Evolutionary conservation across 2,797 vertebrate species (phyloP).

Genomic region (Mallotus villosus): DNA sequence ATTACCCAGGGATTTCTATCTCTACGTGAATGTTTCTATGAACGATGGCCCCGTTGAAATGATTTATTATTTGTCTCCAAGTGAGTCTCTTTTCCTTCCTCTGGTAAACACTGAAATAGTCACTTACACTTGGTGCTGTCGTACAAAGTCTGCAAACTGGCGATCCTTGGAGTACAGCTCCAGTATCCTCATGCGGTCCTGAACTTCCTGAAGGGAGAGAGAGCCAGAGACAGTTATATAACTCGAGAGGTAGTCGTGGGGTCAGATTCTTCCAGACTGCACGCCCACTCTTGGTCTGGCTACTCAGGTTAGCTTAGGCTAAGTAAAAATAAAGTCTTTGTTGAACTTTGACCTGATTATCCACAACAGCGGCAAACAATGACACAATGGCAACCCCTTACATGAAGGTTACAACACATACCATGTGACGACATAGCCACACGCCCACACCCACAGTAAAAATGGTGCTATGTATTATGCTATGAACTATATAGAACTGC

Average conservation of each 20-base stretch:
- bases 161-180: conserved; percentile 84
- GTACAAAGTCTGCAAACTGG: conserved; percentile 86
- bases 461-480: too few relatives aligned
- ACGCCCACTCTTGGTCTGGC: background rate
- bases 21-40: too few relatives aligned
- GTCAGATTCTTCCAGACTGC: background rate
- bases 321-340: conserved; percentile 3
- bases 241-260: background rate
- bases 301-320: background rate
- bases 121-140: conserved; percentile 90
- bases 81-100: background rate
- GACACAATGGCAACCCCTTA: background rate
- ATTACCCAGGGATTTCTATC: too few relatives aligned
- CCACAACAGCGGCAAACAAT: background rate
- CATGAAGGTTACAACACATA: background rate
- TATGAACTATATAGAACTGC: too few relatives aligned
- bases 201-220: conserved; percentile 80
- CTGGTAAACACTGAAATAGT: background rate
- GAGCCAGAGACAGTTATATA: background rate
- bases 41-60: too few relatives aligned
- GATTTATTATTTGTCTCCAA: too few relatives aligned
- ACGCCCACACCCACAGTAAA: too few relatives aligned
- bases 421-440: too few relatives aligned
- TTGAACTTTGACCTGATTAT: conserved; percentile 1
- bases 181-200: conserved; percentile 87